Conservation (phyloP, 1,140 invertebrate species). For the Brachionus manjavacas region DNA sequence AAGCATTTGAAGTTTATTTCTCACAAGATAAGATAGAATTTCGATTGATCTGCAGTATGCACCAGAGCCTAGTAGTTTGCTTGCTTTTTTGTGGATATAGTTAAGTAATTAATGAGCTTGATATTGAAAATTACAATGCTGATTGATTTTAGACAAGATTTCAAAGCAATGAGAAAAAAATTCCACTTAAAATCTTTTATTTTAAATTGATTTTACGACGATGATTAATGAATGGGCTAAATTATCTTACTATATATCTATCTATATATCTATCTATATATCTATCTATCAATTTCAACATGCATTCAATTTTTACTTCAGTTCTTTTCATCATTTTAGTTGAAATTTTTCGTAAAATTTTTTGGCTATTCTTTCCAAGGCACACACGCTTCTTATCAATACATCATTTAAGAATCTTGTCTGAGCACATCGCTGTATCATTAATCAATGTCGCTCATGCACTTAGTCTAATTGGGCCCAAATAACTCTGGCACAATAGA, state of each 20-base stretch:
- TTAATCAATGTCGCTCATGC: not conserved
- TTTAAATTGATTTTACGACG: slow-evolving; percentile 20
- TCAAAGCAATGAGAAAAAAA: slow-evolving; percentile 2
- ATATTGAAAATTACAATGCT: slow-evolving; percentile 7
- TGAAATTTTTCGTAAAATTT: not conserved
- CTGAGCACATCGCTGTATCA: not conserved
- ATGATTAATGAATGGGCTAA: slow-evolving; percentile 13
- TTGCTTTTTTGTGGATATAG: not conserved
- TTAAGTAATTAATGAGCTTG: slow-evolving; percentile 2
- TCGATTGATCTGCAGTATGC: not conserved
- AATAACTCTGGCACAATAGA: not conserved
- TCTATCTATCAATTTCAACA: slow-evolving; percentile 12
- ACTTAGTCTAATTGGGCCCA: not conserved
- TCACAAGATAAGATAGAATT: not conserved
- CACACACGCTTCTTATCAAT: not conserved
- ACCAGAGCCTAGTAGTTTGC: not conserved
- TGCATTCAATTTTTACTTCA: not conserved
- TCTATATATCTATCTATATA: slow-evolving; percentile 4
- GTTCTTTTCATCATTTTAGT: not conserved
- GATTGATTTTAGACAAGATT: slow-evolving; percentile 17
- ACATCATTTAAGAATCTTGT: not conserved
- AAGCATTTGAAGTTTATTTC: not conserved
- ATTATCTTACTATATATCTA: slow-evolving; percentile 8
- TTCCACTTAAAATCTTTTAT: not conserved
- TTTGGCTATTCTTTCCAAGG: not conserved